phyloP scores from a whole-genome alignment of 1,140 invertebrate genomes.

The Aphelinus atriplicis region DNA sequence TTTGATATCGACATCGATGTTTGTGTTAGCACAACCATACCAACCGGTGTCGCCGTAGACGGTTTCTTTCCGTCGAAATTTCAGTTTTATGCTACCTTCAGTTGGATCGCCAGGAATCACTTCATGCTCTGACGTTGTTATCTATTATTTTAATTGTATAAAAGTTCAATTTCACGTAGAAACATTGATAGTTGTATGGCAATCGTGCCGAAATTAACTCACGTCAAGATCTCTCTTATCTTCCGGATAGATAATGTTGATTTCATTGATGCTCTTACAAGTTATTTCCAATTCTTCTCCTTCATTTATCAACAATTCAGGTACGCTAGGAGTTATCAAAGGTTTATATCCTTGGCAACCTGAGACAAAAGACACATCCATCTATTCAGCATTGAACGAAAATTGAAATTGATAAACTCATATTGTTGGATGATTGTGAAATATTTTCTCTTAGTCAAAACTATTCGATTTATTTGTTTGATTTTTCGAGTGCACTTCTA shows the following conservation, averaged over 20 bases:
- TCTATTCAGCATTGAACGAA: too few relatives aligned
- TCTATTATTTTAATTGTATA: constrained; percentile 32
- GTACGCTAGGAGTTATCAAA: constrained; percentile 22
- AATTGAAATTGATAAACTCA: too few relatives aligned
- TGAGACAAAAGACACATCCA: constrained; percentile 8
- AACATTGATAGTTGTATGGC: too few relatives aligned
- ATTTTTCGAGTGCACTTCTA: too few relatives aligned
- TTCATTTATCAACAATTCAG: constrained; percentile 49
- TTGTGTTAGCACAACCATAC: constrained; percentile 70
- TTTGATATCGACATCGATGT: constrained; percentile 54
- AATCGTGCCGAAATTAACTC: background rate
- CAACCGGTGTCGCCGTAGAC: constrained; percentile 67
- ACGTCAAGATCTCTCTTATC: background rate
- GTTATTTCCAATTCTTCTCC: constrained; percentile 45
- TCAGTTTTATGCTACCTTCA: background rate
- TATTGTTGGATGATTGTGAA: too few relatives aligned
- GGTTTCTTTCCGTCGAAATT: constrained; percentile 45
- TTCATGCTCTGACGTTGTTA: constrained; percentile 37
- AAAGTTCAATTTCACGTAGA: background rate
- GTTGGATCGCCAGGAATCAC: background rate
- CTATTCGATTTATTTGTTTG: background rate
- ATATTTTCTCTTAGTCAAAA: too few relatives aligned
- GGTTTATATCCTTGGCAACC: constrained; percentile 39
- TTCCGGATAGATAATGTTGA: constrained; percentile 46
- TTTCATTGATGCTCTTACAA: constrained; percentile 39